These are phyloP conservation scores for Camelus dromedarius DNA, from an alignment of 2,113 vertebrate genomes.

Conservation along the genomic window DNA sequence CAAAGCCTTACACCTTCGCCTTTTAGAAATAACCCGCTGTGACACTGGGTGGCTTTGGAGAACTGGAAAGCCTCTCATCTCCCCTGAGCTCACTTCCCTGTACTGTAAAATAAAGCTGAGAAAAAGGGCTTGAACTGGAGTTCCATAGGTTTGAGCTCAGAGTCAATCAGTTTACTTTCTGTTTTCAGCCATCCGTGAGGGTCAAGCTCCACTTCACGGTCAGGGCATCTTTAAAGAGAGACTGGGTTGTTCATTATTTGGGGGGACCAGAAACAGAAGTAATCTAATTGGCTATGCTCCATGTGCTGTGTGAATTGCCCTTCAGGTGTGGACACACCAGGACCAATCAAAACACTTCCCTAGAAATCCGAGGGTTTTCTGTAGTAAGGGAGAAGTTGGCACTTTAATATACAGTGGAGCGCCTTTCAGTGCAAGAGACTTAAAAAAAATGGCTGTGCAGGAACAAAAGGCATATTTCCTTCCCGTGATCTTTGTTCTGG, in stretches of 20 bases:
- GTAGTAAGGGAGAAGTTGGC: neutral
- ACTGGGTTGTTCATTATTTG: neutral
- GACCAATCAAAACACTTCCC: neutral
- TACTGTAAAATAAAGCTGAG: slow-evolving; percentile 22
- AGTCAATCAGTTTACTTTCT: neutral
- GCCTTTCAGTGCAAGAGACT: neutral
- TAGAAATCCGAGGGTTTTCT: neutral
- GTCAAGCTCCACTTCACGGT: neutral
- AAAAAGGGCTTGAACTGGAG: slow-evolving; percentile 3
- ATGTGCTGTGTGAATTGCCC: neutral
- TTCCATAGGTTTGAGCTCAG: neutral
- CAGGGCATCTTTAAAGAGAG: slow-evolving; percentile 30
- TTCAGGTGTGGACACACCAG: neutral
- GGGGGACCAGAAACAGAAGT: slow-evolving; percentile 46
- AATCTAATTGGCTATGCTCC: slow-evolving; percentile 3
- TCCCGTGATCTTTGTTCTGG: neutral
- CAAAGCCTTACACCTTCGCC: neutral
- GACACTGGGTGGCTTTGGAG: slow-evolving; percentile 40
- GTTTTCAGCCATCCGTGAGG: neutral
- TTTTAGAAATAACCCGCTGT: slow-evolving; percentile 45
- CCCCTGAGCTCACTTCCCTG: neutral
- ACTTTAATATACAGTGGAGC: neutral
- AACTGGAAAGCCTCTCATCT: slow-evolving; percentile 52
- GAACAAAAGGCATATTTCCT: neutral
- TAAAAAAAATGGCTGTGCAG: neutral